Base-by-base conservation (phyloP, 30 jellyfish, hydroid and myxozoan genomes). In the Haliclystus octoradiatus region DNA sequence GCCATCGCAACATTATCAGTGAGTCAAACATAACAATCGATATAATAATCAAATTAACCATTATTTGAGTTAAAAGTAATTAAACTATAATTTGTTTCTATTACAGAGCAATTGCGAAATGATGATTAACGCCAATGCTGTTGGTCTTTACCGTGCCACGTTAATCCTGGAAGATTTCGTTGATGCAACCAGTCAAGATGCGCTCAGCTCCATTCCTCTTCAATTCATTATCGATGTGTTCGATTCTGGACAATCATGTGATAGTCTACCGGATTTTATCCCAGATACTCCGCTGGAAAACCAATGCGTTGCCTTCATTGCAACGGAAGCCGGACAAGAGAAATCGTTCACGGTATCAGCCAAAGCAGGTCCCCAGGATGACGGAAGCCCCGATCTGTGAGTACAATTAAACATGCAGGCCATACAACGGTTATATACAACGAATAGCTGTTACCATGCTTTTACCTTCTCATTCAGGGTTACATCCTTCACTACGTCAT, bases 351-450 rank as follows among this genome's bases (percentile, higher is more conserved):
- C 57, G 57, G 57, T 40, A 40, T 40, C 57, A 5, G 57, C 14
- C 9, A 40, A 40, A 40, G 57, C 57, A 40, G 19, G 57, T n/a
- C n/a, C n/a, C n/a, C n/a, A n/a, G n/a, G n/a, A n/a, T n/a, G n/a
- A n/a, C n/a, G n/a, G n/a, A n/a, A n/a, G n/a, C n/a, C n/a, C n/a
- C 57, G 57, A 40, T 40, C 57, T 19, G 57, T 40, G 57, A 40
- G 57, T 40, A 5, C 19, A n/a, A n/a, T n/a, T n/a, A n/a, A n/a
- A n/a, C n/a, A 9, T 40, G 9, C 57, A 40, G 57, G 9, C 57
- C n/a, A n/a, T n/a, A n/a, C n/a, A n/a, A n/a, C n/a, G n/a, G n/a
- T n/a, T n/a, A n/a, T n/a, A n/a, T n/a, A n/a, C n/a, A n/a, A n/a
- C n/a, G n/a, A n/a, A n/a, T n/a, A n/a, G n/a, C n/a, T n/a, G n/a